Evolutionary conservation across 2,888 invertebrate species (phyloP).

Genomic region (Capitulum mitella): DNA sequence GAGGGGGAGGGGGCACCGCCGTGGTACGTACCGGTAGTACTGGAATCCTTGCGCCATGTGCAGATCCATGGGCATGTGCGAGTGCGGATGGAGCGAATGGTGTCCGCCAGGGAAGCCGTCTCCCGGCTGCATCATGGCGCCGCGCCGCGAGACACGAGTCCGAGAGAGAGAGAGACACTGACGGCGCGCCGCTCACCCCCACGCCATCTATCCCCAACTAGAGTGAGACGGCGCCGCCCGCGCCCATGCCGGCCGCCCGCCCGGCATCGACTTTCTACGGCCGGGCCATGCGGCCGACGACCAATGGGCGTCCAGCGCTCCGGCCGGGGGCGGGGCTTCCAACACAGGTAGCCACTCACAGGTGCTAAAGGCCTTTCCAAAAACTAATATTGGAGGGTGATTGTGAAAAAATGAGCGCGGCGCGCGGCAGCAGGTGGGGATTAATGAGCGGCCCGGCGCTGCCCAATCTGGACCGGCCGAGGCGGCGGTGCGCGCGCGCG

Average conservation of each 20-base stretch:
- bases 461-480: background rate
- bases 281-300: conserved; percentile 13
- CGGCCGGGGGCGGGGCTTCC: conserved; percentile 18
- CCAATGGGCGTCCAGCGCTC: background rate
- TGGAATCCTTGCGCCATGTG: conserved; percentile 87
- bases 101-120: conserved; percentile 48
- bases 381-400: conserved; percentile 23
- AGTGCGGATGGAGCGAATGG: conserved; percentile 44
- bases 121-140: conserved; percentile 38
- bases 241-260: background rate
- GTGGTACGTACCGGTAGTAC: conserved; percentile 70
- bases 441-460: too few relatives aligned
- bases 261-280: conserved; percentile 20
- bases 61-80: conserved; percentile 74
- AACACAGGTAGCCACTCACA: conserved; percentile 25
- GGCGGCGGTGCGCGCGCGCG: background rate
- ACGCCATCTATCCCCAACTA: conserved; percentile 22
- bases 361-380: conserved; percentile 19
- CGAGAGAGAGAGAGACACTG: too few relatives aligned
- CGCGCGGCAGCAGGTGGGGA: background rate
- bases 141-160: background rate
- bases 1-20: too few relatives aligned
- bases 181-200: background rate
- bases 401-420: conserved; percentile 15
- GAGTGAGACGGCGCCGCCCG: background rate